phyloP scores from a whole-genome alignment of 2,888 invertebrate genomes.

The Kryphioiulus occultus region DNA sequence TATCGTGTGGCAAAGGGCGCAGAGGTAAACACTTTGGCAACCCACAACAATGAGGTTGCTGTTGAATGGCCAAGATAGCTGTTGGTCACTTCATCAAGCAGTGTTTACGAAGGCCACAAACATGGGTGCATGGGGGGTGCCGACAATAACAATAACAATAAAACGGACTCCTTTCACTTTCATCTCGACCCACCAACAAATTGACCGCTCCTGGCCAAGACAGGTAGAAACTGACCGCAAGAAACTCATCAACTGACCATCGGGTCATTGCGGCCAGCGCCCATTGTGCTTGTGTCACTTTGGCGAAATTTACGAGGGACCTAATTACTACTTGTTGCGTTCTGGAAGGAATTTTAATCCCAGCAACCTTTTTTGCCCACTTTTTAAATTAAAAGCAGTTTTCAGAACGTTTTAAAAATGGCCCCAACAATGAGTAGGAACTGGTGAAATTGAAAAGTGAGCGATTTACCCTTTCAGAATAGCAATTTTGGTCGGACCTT shows the following conservation, averaged over 20 bases:
- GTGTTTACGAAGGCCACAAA: constrained; percentile 19
- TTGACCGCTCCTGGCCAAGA: constrained; percentile 1
- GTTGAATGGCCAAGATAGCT: neutral
- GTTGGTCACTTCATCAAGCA: constrained; percentile 21
- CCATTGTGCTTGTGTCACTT: neutral
- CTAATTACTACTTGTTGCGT: neutral
- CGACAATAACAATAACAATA: constrained; percentile 24
- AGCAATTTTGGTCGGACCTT: neutral
- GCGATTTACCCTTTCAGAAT: neutral
- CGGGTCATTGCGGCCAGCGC: neutral
- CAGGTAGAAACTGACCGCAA: neutral
- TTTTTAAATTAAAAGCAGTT: neutral
- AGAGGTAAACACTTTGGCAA: neutral
- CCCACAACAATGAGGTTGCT: neutral
- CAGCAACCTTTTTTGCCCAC: neutral
- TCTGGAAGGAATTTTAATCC: neutral
- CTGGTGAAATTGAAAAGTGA: neutral
- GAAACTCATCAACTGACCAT: neutral
- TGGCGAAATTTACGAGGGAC: neutral
- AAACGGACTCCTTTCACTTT: neutral
- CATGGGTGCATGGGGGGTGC: neutral
- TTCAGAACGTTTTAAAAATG: neutral
- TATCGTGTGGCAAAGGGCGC: neutral
- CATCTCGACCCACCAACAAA: neutral
- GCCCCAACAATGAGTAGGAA: neutral